phyloP scores from a whole-genome alignment of 2,888 invertebrate genomes.

The Odontocerum albicorne region DNA sequence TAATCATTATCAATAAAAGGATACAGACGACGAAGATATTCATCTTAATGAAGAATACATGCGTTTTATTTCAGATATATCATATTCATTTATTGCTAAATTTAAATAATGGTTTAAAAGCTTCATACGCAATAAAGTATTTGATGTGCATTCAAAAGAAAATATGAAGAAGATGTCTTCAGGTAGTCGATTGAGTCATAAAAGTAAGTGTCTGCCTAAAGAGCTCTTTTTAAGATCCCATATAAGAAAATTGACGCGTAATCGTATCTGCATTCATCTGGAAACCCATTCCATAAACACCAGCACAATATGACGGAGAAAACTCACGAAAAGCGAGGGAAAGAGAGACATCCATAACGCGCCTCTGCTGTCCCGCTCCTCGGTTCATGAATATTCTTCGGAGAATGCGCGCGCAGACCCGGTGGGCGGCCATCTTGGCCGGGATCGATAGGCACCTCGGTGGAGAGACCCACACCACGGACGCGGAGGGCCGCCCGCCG shows the following conservation, averaged over 20 bases:
- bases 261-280: constrained; percentile 25
- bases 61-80: too few relatives aligned
- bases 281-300: constrained; percentile 22
- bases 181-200: constrained; percentile 10
- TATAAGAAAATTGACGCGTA: constrained; percentile 25
- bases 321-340: constrained; percentile 5
- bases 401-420: constrained; percentile 27
- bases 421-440: constrained; percentile 27
- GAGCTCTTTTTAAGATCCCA: constrained; percentile 11
- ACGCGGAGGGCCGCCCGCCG: background rate
- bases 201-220: constrained; percentile 9
- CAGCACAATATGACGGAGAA: constrained; percentile 10
- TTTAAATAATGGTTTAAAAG: too few relatives aligned
- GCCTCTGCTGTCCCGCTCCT: constrained; percentile 2
- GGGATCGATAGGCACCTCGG: constrained; percentile 25
- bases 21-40: too few relatives aligned
- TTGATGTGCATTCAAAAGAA: too few relatives aligned
- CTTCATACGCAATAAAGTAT: too few relatives aligned
- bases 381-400: constrained; percentile 29
- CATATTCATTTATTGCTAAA: too few relatives aligned
- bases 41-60: too few relatives aligned
- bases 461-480: constrained; percentile 37
- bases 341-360: background rate
- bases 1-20: too few relatives aligned
- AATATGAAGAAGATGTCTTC: too few relatives aligned